Evolutionary conservation across 2,113 vertebrate genomes (phyloP), one percentile per base, ranked within the genome.

Genomic region (Cyphomyrus plagiostoma): DNA sequence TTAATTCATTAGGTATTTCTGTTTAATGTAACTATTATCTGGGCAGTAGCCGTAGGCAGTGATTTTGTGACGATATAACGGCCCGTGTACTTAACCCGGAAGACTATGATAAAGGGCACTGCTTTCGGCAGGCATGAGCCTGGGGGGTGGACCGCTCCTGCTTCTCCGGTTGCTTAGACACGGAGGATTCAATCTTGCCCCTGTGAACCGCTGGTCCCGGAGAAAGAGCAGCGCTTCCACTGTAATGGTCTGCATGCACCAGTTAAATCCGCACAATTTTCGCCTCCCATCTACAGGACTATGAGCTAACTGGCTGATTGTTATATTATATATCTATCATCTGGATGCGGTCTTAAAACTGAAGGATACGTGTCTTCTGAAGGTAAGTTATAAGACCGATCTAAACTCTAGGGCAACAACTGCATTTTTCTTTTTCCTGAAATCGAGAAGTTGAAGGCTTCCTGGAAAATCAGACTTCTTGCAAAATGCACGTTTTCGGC

Each of bases 91-190:
- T 35, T 62, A 88, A 88, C 70, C 86, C 86, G 66, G 89, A 90
- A 90, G 86, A 23, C 21, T 17, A 84, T 9, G 77, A 82, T 45
- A 45, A 39, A 23, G 77, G 77, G 82, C 45, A 17, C 39, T 48
- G 21, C 42, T 84, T 56, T 48, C 21, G 3, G 45, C 77, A 21
- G 77, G 77, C 77, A 39, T 45, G 30, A 48, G 19, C 2, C 8
- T 3, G 23, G 9, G 46, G 3, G 48, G 46, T 4, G 84, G 46
- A 50, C 15, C 83, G 83, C 26, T 87, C 3, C n/a, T 19, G 42
- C 84, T 74, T 74, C 11, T 56, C 42, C 17, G 42, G 93, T 93
- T 94, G 93, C 92, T 82, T 90, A 45, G 92, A 92, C 77, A 90
- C 91, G 80, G 62, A 23, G 17, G 45, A 85, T 46, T 39, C 77